Base-by-base conservation (phyloP, 2,797 vertebrate genomes). In the Tangara arthus region DNA sequence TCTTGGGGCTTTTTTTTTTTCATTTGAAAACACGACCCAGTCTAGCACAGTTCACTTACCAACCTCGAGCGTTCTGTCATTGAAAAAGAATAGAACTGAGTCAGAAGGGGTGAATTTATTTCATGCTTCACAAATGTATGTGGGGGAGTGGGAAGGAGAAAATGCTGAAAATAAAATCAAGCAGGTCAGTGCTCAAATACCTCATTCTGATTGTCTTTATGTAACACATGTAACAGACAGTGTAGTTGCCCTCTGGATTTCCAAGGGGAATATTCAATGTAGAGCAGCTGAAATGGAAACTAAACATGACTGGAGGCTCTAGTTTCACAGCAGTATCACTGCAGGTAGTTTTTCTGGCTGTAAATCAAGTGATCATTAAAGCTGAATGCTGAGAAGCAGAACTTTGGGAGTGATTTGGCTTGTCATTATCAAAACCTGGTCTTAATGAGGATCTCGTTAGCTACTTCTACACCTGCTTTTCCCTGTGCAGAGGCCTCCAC, bases 321-420 rank as follows among this genome's bases (percentile, higher is more conserved):
- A 24, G 32, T 66, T 82, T 73, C 57, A 34, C 82, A 91, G 69
- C 70, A 95, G 30, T 37, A 59, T 77, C 47, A 16, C 73, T 94
- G 79, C 70, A 95, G 94, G 94, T 96, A 84, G 80, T 93, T 96
- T 88, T 94, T 86, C 42, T 90, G 65, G 56, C 92, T 95, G 76
- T 93, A 96, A 96, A 97, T 96, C 95, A 96, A 96, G 41, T 4
- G 7, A 92, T 82, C 49, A 80, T 90, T 90, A 95, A 76, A 95
- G 84, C 81, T 68, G 85, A 86, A 55, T 63, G 91, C 90, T 91
- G 37, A 92, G 80, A 92, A 95, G 94, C 75, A 91, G 75, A 49
- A 93, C 39, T 79, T 69, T 87, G 72, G 55, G 41, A n/a, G 18
- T 82, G 78, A 60, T 61, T 81, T 93, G 59, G 23, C 34, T 85